Evolutionary conservation across 2,797 vertebrate genomes (phyloP).

Genomic region (Melanogrammus aeglefinus): DNA sequence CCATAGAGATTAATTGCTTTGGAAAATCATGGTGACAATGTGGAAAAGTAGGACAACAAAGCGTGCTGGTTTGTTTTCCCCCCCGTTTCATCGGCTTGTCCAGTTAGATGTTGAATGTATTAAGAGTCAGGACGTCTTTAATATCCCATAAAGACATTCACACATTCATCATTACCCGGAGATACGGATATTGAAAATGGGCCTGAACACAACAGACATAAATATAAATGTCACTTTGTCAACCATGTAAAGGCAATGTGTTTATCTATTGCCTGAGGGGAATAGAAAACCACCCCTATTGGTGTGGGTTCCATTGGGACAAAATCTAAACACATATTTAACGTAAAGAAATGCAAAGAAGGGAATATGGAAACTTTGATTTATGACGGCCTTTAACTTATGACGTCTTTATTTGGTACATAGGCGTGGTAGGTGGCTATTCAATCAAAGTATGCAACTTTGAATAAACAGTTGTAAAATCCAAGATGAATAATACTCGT

Average conservation of each 20-base stretch:
- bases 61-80: constrained; percentile 31
- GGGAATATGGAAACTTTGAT: background rate
- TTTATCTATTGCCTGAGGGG: background rate
- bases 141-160: background rate
- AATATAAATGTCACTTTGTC: background rate
- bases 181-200: background rate
- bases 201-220: background rate
- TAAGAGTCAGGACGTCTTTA: constrained; percentile 15
- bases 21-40: constrained; percentile 42
- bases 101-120: constrained; percentile 33
- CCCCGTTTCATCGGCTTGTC: background rate
- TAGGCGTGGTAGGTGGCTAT: background rate
- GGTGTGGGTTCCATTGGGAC: background rate
- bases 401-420: background rate
- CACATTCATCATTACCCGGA: background rate
- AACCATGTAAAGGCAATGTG: background rate
- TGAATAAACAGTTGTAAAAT: background rate
- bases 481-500: background rate
- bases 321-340: background rate
- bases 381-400: background rate
- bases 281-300: background rate
- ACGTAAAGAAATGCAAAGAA: background rate
- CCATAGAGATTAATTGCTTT: constrained; percentile 61
- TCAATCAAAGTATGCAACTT: background rate
- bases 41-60: constrained; percentile 53